Conservation (phyloP, 2,888 invertebrate genomes). For the Steinernema carpocapsae region DNA sequence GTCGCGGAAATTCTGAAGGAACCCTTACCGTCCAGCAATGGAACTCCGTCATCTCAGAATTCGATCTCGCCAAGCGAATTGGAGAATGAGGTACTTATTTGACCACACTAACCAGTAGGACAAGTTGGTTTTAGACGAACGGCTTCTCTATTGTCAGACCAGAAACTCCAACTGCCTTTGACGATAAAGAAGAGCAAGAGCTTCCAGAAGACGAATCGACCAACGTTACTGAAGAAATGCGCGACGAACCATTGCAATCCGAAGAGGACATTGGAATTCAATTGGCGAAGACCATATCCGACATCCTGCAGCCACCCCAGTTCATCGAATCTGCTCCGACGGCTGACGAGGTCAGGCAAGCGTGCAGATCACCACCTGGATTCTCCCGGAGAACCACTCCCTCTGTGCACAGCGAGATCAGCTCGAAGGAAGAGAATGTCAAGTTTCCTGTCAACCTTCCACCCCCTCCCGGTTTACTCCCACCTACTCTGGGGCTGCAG, state of each 20-base stretch:
- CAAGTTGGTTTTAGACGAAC: no score
- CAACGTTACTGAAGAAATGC: no score
- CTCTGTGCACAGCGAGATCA: background rate
- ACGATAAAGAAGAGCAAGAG: no score
- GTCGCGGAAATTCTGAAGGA: background rate
- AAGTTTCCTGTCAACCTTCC: background rate
- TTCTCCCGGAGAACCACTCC: background rate
- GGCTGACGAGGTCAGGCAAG: background rate
- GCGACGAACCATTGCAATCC: no score
- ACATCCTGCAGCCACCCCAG: no score
- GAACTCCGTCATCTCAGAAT: no score
- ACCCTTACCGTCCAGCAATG: background rate
- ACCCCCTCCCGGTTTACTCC: background rate
- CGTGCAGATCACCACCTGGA: background rate
- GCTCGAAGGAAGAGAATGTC: background rate
- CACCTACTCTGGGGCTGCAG: background rate
- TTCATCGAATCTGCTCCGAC: background rate
- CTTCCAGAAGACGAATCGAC: no score
- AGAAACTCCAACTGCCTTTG: no score
- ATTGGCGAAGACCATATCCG: no score
- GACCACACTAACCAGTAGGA: background rate
- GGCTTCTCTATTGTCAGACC: no score
- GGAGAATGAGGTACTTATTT: background rate
- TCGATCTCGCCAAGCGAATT: no score
- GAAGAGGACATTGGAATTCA: no score